Evolutionary conservation across 2,888 invertebrate genomes (phyloP), one percentile per base, ranked within the genome.

Genomic region (Pristionchus maxplancki): DNA sequence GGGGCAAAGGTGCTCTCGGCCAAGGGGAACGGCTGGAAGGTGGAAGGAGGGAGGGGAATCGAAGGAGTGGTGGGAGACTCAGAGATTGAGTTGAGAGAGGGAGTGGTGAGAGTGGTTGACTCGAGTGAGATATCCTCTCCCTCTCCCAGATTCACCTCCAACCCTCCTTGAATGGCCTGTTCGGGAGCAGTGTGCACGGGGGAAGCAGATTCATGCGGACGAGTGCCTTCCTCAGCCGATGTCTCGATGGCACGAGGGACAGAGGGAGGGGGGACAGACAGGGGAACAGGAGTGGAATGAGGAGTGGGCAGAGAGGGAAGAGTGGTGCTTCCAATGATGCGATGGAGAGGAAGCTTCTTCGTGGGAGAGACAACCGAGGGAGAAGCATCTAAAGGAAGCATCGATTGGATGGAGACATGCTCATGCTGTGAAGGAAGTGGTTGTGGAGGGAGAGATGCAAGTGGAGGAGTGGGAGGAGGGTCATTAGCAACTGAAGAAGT

Each of bases 1-100:
- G 81, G 83, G 13, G 78, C 53, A 28, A 62, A 67, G 37, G 89
- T 89, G 71, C 87, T 82, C 58, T 88, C 82, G 48, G 89, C 90
- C 40, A 88, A 17, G 71, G 88, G 62, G 89, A 58, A 88, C 1
- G 81, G 83, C 5, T 53, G 34, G 34, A 62, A 67, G 37, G 40
- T 20, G 58, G 81, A 64, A 50, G 44, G 87, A 84, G 84, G 81
- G 78, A 85, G 50, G 85, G 64, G 74, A 31, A 44, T n/a, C 20
- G 71, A 37, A 53, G 71, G 34, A 58, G 48, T 78, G 88, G 67
- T 81, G 87, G 89, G 13, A 6, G 44, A 71, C 20, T 88, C 62
- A 40, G 40, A 11, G 53, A 88, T 58, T 1, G 67, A 62, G 11
- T 78, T 78, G 34, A 50, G 50, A n/a, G 48, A 48, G 13, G 44